These are phyloP conservation scores for Melanotaenia parkinsoni DNA, from an alignment of 2,797 vertebrate genomes.

Conservation along the genomic window DNA sequence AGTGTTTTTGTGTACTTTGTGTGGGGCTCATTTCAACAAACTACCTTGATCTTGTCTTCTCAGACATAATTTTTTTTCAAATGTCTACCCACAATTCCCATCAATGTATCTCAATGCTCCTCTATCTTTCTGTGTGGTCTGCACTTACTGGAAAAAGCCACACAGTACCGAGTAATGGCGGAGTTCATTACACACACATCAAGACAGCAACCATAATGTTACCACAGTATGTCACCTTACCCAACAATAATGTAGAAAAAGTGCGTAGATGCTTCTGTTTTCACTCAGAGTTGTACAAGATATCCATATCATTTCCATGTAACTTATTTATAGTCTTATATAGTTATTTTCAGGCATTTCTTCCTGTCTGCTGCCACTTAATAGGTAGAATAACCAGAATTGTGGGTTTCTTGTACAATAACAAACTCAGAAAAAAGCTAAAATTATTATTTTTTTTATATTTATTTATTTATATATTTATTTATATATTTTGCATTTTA, in stretches of 20 bases:
- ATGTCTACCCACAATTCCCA: constrained; percentile 32
- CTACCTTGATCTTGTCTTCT: constrained; percentile 10
- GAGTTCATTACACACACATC: constrained; percentile 64
- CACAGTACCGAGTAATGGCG: constrained; percentile 50
- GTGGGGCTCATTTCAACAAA: constrained; percentile 18
- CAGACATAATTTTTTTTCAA: constrained; percentile 16
- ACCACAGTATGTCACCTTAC: constrained; percentile 64
- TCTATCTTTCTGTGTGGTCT: constrained; percentile 60
- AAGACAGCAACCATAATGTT: constrained; percentile 37
- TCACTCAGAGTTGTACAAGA: constrained; percentile 35
- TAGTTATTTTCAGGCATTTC: not conserved
- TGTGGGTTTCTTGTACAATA: not conserved
- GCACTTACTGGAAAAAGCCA: constrained; percentile 70
- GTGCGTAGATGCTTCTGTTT: constrained; percentile 16
- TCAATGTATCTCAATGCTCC: constrained; percentile 31
- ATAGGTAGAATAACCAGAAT: not conserved
- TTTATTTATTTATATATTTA: no score
- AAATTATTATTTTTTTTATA: not conserved
- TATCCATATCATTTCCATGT: not conserved
- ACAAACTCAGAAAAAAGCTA: not conserved
- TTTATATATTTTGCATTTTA: not conserved
- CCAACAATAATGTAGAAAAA: constrained; percentile 27
- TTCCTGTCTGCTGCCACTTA: not conserved
- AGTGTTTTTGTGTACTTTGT: constrained; percentile 1
- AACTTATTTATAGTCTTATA: not conserved